Base-by-base conservation (phyloP, 2,113 vertebrate genomes). In the Blennius ocellaris region DNA sequence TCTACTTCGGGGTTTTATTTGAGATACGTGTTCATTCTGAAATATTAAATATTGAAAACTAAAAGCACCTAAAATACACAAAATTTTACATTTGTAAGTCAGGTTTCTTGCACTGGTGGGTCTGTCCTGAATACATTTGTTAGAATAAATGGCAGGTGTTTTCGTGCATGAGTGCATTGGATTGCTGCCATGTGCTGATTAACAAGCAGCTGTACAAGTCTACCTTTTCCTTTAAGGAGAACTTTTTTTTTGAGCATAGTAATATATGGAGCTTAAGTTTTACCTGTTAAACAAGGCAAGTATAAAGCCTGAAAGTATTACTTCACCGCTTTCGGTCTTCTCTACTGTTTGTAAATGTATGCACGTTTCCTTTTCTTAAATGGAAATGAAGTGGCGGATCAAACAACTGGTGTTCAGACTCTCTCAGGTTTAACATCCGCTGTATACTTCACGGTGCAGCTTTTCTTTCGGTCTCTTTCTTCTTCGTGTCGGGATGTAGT, bases 401-500 rank as follows among this genome's bases (percentile, higher is more conserved):
- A 15, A 48, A 15, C 45, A 7, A 15, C 3, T 15, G 45, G 6
- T 14, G 6, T n/a, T 48, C 45, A 48, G 14, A 14, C 14, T 47
- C 6, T 47, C 41, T 16, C 1, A 8, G 21, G 6, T 56, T 30
- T 30, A 12, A 14, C 11, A 47, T 14, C 12, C 15, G 36, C 36
- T n/a, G 15, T 60, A n/a, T 21, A 48, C 17, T 51, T 51, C 50
- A 30, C 21, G n/a, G 11, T 53, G 44, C 21, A 52, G 68, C 51
- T 69, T 38, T 0, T 7, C 43, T 60, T 7, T 59, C n/a, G 12
- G 11, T 44, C 51, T 2, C 49, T 45, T 11, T 49, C 50, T 65
- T 62, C 45, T 57, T 58, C 62, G 41, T 65, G 61, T 80, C 72
- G 67, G 39, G 11, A 36, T 79, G 78, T 40, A 66, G 49, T 69